Conservation (phyloP, 2,797 vertebrate genomes). For the Lacerta viridis region DNA sequence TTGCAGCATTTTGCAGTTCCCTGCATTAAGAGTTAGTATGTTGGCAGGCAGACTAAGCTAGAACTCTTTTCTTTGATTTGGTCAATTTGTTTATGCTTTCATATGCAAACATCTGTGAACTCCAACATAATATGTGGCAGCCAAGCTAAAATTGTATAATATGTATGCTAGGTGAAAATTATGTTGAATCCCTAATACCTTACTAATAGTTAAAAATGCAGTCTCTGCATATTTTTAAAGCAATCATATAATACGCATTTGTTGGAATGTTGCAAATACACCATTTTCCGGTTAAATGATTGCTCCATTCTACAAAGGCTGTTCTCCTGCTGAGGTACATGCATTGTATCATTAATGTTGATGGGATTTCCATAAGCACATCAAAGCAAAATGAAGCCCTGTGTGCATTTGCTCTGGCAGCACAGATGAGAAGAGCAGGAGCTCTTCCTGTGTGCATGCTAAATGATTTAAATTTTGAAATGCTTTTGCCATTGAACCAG, state of each 20-base stretch:
- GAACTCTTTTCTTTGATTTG: too few species aligned
- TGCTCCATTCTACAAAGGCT: conserved; percentile 1
- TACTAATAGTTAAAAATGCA: conserved; percentile 21
- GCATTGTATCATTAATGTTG: conserved; percentile 20
- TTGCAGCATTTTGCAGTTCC: background rate
- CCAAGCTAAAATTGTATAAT: conserved; percentile 1
- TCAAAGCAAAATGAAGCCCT: conserved; percentile 27
- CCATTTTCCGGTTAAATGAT: conserved; percentile 22
- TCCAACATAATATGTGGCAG: background rate
- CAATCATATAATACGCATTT: conserved; percentile 8
- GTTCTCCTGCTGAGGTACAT: conserved; percentile 6
- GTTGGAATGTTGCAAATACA: conserved; percentile 5
- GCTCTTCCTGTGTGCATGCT: conserved; percentile 1
- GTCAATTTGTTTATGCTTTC: background rate
- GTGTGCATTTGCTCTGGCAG: conserved; percentile 9
- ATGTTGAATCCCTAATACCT: background rate
- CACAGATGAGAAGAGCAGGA: conserved; percentile 14
- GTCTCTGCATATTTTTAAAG: conserved; percentile 13
- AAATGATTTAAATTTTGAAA: conserved; percentile 35
- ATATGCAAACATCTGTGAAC: background rate
- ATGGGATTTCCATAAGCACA: conserved; percentile 20
- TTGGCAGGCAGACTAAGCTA: too few species aligned
- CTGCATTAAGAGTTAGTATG: too few species aligned
- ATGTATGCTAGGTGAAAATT: background rate
- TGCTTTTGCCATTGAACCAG: conserved; percentile 5